Conservation (phyloP, 1,140 invertebrate genomes). For the Camponotus vicinus region DNA sequence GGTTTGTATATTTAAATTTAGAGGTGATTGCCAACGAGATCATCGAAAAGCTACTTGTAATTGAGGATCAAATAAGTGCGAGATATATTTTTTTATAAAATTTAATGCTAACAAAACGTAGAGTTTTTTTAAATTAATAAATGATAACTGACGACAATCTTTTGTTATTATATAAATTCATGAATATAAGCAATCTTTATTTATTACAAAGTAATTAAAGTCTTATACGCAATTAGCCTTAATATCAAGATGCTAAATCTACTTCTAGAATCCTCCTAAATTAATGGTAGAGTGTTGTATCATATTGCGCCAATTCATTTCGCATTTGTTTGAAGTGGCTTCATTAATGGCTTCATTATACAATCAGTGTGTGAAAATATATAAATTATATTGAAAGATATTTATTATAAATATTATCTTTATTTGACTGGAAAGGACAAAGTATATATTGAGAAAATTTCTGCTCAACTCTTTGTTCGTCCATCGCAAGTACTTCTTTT, state of each 20-base stretch:
- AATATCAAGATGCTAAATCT: too few relatives aligned
- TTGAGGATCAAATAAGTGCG: too few relatives aligned
- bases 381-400: not conserved
- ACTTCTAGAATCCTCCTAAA: too few relatives aligned
- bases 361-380: not conserved
- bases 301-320: not conserved
- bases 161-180: too few relatives aligned
- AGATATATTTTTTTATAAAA: too few relatives aligned
- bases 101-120: too few relatives aligned
- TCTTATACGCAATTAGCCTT: too few relatives aligned
- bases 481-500: conserved; percentile 25
- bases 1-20: conserved; percentile 22
- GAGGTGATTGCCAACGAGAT: not conserved
- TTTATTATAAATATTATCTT: not conserved
- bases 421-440: not conserved
- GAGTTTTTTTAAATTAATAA: too few relatives aligned
- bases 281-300: too few relatives aligned
- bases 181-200: too few relatives aligned
- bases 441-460: not conserved
- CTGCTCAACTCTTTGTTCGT: not conserved
- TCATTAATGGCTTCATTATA: not conserved
- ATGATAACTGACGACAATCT: too few relatives aligned
- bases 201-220: too few relatives aligned
- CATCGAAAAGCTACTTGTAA: not conserved
- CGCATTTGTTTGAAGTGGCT: not conserved